phyloP scores from a whole-genome alignment of 2,113 vertebrate genomes.

The Macheiramphus alcinus region DNA sequence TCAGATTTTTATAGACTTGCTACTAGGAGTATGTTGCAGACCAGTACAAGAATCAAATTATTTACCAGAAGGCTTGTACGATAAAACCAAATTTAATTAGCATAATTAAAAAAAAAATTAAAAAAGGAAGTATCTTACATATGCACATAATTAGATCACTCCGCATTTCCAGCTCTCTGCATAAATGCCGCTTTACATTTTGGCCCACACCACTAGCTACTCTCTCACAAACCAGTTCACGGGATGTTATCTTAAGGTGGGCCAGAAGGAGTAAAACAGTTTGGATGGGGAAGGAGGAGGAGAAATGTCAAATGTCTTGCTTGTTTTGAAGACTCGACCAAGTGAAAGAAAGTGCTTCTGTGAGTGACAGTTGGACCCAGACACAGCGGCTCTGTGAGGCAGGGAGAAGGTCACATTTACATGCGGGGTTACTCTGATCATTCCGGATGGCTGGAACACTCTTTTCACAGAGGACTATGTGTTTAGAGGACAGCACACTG shows the following conservation, averaged over 20 bases:
- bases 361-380: conserved; percentile 43
- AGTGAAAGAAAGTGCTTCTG: conserved; percentile 43
- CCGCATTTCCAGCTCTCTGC: background rate
- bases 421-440: conserved; percentile 57
- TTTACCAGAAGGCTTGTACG: background rate
- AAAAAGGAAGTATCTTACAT: background rate
- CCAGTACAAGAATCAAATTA: background rate
- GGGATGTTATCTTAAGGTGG: background rate
- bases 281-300: background rate
- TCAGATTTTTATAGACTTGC: background rate
- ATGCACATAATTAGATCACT: background rate
- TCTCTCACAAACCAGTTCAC: background rate
- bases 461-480: conserved; percentile 53
- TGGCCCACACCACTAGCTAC: background rate
- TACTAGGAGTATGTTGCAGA: background rate
- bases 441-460: conserved; percentile 51
- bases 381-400: conserved; percentile 52
- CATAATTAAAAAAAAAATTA: background rate
- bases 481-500: conserved; percentile 48
- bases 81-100: background rate
- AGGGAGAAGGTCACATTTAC: conserved; percentile 64
- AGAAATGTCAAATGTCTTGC: conserved; percentile 13
- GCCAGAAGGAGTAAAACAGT: background rate
- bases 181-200: background rate
- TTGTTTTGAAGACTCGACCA: conserved; percentile 8